Evolutionary conservation across 2,797 vertebrate genomes (phyloP).

Genomic region (Psittacula derbiana): DNA sequence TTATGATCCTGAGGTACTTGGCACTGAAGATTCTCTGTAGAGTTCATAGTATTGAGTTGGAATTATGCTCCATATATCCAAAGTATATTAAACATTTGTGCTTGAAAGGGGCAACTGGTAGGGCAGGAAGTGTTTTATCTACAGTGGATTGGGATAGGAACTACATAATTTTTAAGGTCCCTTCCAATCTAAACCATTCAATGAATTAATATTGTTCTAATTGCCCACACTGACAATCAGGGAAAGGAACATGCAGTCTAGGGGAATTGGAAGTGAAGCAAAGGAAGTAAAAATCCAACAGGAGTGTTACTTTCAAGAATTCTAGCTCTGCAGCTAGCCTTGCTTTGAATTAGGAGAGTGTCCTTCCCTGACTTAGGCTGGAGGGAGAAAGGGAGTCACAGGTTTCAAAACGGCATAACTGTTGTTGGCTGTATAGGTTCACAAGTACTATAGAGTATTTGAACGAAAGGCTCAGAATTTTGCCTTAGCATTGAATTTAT

Average conservation of each 20-base stretch:
- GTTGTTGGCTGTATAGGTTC: neutral
- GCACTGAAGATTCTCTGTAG: neutral
- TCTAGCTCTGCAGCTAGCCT: neutral
- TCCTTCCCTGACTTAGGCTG: neutral
- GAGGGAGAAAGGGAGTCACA: neutral
- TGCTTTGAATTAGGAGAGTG: neutral
- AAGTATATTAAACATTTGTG: neutral
- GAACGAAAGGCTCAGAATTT: neutral
- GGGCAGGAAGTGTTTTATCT: neutral
- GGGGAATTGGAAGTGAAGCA: neutral
- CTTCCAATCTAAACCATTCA: neutral
- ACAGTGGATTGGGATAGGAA: neutral
- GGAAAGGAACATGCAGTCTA: neutral
- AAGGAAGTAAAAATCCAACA: neutral
- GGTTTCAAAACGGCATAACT: neutral
- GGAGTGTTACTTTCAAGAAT: neutral
- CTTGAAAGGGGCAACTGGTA: neutral
- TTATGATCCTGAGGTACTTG: neutral
- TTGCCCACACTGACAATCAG: neutral
- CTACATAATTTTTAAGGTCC: neutral
- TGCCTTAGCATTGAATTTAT: neutral
- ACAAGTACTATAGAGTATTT: neutral
- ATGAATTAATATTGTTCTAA: neutral
- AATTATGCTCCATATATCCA: neutral
- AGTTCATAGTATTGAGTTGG: neutral